Percentiles rank a stretch among this genome's conserved stretches.
Evolutionary conservation across 2,113 vertebrate species (phyloP).

Genomic region (Psilopogon haemacephalus): DNA sequence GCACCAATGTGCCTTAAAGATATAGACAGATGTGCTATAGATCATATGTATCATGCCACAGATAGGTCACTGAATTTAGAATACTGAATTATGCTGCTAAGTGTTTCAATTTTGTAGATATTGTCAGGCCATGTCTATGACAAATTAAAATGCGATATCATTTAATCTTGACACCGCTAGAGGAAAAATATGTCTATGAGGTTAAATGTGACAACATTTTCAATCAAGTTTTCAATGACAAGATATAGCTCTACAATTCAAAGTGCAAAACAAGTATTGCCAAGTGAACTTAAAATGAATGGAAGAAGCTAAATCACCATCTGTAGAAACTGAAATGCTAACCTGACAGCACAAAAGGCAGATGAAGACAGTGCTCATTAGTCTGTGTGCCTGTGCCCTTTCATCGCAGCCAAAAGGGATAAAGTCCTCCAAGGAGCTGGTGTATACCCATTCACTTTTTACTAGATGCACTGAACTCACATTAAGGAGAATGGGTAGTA

Average conservation of each 20-base stretch:
- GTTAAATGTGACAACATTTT: slow-evolving; percentile 12
- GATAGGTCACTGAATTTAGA: slow-evolving; percentile 17
- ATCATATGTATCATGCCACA: not conserved
- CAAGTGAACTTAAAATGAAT: not conserved
- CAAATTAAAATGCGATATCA: slow-evolving; percentile 40
- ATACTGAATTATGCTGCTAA: slow-evolving; percentile 5
- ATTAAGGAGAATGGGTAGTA: accelerated
- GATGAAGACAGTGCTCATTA: not conserved
- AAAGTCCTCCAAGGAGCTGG: not conserved
- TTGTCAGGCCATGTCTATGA: slow-evolving; percentile 7
- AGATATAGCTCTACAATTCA: not conserved
- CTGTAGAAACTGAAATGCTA: not conserved
- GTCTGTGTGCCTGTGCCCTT: not conserved
- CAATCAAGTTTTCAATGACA: slow-evolving; percentile 1
- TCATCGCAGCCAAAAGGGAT: not conserved
- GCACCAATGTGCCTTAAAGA: not conserved
- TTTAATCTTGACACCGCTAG: not conserved
- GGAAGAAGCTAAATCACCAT: not conserved
- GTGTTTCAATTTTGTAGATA: slow-evolving; percentile 5
- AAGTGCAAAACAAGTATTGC: not conserved
- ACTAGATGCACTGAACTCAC: not conserved
- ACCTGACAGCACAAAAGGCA: not conserved
- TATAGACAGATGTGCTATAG: not conserved
- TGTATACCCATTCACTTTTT: not conserved
- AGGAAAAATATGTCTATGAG: not conserved